Conservation (phyloP, 1,140 invertebrate genomes). For the Bursaphelenchus mucronatus region DNA sequence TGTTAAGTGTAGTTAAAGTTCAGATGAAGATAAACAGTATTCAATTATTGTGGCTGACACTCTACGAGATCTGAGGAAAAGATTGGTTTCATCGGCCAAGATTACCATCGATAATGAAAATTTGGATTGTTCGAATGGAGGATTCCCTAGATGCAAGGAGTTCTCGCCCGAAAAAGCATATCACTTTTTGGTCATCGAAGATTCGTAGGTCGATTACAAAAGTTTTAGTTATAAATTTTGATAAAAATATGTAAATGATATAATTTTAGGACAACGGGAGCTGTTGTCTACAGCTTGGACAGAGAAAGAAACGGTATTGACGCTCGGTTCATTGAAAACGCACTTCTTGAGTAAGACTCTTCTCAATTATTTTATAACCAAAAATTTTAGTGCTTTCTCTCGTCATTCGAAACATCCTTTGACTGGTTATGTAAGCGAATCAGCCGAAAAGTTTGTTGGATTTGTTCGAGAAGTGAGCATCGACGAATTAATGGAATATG, state of each 20-base stretch:
- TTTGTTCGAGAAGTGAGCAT: constrained; percentile 39
- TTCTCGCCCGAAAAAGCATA: constrained; percentile 33
- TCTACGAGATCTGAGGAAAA: constrained; percentile 6
- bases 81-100: constrained; percentile 1
- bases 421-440: constrained; percentile 32
- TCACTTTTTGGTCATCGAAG: constrained; percentile 44
- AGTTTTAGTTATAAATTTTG: not conserved
- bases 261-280: constrained; percentile 32
- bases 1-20: constrained; percentile 1
- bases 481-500: constrained; percentile 38
- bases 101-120: constrained; percentile 40
- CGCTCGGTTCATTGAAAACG: not conserved
- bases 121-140: constrained; percentile 27
- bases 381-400: constrained; percentile 42
- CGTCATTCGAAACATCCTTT: constrained; percentile 32
- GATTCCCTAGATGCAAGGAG: constrained; percentile 32
- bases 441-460: constrained; percentile 29
- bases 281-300: constrained; percentile 41
- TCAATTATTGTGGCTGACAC: constrained; percentile 18
- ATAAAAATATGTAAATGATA: not conserved
- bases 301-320: constrained; percentile 22
- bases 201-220: constrained; percentile 32
- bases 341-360: constrained; percentile 10
- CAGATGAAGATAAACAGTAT: constrained; percentile 35
- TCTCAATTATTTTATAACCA: constrained; percentile 11